Conservation (phyloP, 2,797 vertebrate genomes). For the Halcyon leucocephala region DNA sequence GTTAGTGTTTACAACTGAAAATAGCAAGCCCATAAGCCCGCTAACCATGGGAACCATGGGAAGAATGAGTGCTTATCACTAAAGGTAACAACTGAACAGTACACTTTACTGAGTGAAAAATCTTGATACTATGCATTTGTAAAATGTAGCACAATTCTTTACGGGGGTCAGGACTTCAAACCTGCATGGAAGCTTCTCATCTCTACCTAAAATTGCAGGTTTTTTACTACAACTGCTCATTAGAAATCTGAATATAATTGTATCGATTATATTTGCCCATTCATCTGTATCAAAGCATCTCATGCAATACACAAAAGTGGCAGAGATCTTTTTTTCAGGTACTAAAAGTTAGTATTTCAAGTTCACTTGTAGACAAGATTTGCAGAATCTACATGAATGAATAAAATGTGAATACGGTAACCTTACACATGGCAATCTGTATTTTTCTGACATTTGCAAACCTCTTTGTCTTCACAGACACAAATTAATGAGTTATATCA, state of each 20-base stretch:
- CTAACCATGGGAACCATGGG: neutral
- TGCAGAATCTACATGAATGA: neutral
- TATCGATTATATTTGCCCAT: neutral
- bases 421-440: neutral
- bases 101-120: neutral
- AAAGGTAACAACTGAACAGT: neutral
- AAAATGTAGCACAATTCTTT: neutral
- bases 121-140: neutral
- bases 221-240: neutral
- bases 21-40: neutral
- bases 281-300: neutral
- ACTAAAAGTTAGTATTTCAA: neutral
- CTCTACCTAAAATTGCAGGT: neutral
- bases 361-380: neutral
- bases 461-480: neutral
- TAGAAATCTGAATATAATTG: neutral
- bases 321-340: neutral
- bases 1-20: neutral
- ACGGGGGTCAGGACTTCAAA: neutral
- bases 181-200: neutral
- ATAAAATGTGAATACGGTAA: neutral
- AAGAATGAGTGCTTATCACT: neutral
- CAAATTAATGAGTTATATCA: neutral
- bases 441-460: slow-evolving; percentile 19
- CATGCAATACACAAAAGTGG: neutral